phyloP scores from a whole-genome alignment of 2,888 invertebrate genomes.

The Philhelius pedissequus region DNA sequence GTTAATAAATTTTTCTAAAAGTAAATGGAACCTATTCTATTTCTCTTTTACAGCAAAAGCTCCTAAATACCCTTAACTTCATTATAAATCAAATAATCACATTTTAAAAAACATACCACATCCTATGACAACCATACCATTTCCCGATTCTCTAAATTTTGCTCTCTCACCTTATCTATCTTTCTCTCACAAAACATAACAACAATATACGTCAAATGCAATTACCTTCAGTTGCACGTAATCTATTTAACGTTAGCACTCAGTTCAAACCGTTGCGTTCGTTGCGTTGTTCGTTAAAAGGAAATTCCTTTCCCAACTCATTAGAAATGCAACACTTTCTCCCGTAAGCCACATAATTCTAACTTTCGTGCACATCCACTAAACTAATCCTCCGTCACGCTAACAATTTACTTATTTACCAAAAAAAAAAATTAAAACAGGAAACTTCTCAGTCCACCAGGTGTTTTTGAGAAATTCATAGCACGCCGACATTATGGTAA shows the following conservation, averaged over 20 bases:
- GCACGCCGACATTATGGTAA: constrained; percentile 60
- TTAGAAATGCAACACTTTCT: constrained; percentile 65
- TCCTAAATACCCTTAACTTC: no score
- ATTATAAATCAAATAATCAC: no score
- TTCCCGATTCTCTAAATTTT: no score
- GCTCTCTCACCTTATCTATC: background rate
- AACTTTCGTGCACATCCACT: constrained; percentile 51
- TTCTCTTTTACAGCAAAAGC: no score
- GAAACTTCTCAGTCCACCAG: background rate
- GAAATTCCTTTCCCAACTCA: constrained; percentile 15
- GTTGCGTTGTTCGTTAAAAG: background rate
- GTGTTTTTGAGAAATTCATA: constrained; percentile 49
- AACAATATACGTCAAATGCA: constrained; percentile 47
- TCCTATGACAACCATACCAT: no score
- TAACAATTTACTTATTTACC: constrained; percentile 30
- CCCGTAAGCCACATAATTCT: constrained; percentile 59
- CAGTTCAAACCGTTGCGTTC: background rate
- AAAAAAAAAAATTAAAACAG: constrained; percentile 5
- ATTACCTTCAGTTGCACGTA: constrained; percentile 54
- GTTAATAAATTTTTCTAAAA: no score
- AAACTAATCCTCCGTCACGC: constrained; percentile 61
- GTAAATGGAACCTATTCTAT: no score
- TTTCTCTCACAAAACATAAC: background rate
- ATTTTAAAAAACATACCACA: background rate
- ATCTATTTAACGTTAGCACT: constrained; percentile 57